Conservation (phyloP, 2,888 invertebrate species). For the Sphaeridia pumilis region DNA sequence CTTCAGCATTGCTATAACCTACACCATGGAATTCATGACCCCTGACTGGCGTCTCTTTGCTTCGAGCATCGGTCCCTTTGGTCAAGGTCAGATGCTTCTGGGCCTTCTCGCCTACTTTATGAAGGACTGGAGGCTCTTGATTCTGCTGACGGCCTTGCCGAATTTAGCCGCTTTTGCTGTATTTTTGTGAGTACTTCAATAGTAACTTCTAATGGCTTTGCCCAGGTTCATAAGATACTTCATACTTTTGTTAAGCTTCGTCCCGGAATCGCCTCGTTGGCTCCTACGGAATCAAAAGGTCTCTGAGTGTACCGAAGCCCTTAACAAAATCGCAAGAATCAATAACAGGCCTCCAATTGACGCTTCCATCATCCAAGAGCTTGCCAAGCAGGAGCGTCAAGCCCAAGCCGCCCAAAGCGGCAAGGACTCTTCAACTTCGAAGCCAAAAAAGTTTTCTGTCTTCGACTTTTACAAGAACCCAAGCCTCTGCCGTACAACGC, state of each 20-base stretch:
- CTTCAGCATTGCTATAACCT: conserved; percentile 26
- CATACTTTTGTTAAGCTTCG: background rate
- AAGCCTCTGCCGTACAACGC: conserved; percentile 21
- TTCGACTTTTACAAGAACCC: conserved; percentile 25
- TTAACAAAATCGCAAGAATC: conserved; percentile 28
- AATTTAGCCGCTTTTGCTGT: conserved; percentile 25
- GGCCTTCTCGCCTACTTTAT: conserved; percentile 27
- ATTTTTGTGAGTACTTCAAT: conserved; percentile 13
- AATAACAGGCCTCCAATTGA: conserved; percentile 17
- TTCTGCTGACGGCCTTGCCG: conserved; percentile 25
- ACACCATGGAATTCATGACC: conserved; percentile 32
- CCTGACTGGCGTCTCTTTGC: conserved; percentile 26
- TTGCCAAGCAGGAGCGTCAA: conserved; percentile 20
- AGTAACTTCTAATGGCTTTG: background rate
- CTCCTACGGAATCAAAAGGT: conserved; percentile 23
- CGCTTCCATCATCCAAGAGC: conserved; percentile 13
- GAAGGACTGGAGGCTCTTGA: conserved; percentile 26
- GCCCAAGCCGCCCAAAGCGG: background rate
- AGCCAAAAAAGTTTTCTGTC: conserved; percentile 18
- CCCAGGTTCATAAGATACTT: background rate
- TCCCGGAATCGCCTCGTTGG: conserved; percentile 33
- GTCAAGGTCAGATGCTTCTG: conserved; percentile 29
- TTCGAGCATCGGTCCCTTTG: conserved; percentile 29
- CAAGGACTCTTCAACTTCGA: too few relatives aligned
- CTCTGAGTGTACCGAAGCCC: conserved; percentile 24